Conservation (phyloP, 2,888 invertebrate genomes). For the Scotopteryx bipunctaria region DNA sequence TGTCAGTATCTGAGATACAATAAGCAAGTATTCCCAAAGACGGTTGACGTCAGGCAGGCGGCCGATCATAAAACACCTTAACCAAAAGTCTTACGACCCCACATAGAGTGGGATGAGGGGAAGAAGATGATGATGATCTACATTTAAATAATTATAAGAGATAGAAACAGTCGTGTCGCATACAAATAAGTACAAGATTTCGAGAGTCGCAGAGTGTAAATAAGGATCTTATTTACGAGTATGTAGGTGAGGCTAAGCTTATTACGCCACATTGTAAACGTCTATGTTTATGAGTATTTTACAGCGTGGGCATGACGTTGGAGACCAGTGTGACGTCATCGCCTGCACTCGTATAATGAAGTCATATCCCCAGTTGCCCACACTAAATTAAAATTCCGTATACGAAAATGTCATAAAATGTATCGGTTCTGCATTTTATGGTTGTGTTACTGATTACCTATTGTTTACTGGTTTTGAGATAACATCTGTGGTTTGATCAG, state of each 20-base stretch:
- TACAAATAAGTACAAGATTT: too few relatives aligned
- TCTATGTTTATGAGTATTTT: conserved; percentile 29
- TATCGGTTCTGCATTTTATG: conserved; percentile 12
- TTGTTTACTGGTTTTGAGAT: background rate
- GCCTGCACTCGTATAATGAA: conserved; percentile 24
- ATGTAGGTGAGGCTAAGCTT: conserved; percentile 13
- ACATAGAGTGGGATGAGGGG: too few relatives aligned
- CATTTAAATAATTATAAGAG: too few relatives aligned
- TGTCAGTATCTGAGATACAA: too few relatives aligned
- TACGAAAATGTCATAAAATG: conserved; percentile 16
- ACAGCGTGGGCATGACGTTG: conserved; percentile 22
- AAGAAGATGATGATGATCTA: too few relatives aligned
- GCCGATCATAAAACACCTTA: too few relatives aligned
- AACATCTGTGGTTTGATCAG: background rate
- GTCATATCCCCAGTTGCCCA: conserved; percentile 25
- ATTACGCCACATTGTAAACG: conserved; percentile 31
- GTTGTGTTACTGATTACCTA: background rate
- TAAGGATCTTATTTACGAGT: background rate
- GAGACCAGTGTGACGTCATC: conserved; percentile 27
- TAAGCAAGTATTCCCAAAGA: too few relatives aligned
- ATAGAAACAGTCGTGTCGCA: too few relatives aligned
- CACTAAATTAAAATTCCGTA: conserved; percentile 29
- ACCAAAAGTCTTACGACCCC: too few relatives aligned
- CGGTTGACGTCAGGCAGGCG: too few relatives aligned
- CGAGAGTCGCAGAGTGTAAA: background rate